Base-by-base conservation (phyloP, 2,888 invertebrate genomes). In the Tribolium freemani region DNA sequence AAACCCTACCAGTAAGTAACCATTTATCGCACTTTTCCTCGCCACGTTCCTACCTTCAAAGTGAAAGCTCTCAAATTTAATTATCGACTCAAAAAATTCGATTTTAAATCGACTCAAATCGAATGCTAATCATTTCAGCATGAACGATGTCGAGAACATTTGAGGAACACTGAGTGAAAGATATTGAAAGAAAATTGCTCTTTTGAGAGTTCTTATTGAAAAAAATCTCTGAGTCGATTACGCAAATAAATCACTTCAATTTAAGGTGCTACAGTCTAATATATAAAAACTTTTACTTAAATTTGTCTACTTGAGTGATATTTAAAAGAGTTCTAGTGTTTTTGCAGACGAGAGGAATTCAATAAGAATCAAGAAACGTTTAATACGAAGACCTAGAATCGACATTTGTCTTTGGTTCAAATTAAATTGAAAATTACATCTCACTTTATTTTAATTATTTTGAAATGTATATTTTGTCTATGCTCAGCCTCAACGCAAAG, bases 1-100 rank as follows among this genome's bases (percentile, higher is more conserved):
- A 1, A 16, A 16, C 16, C 16, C 16, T 16, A 1, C 88, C 92
- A 92, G 92, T 92, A 86, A 92, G 92, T 91, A 60, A 13, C 11
- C 48, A 48, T 8, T 48, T 48, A 3, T 26, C 26, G 4, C 26
- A 26, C 26, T 26, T 5, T 26, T 26, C 26, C 5, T 26, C 3
- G 26, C 26, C 3, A 5, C 5, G 26, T 5, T 26, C 26, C 3
- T 1, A 26, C 26, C 5, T 26, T 26, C 26, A 3, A 26, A 26
- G 26, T 5, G 5, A 26, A 26, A 5, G 16, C 38, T 60, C 46
- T 5, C 13, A 38, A 21, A 50, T 38, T 66, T 66, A 45, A 53
- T 66, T 54, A 67, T 54, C 46, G 11, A 13, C 30, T 45, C 16
- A 30, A 67, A 21, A 8, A n/a, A 38, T 50, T 30, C 26, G 45